phyloP scores from a whole-genome alignment of 92 coral and sea anemone genomes.

The Umimayanthus kanabou region DNA sequence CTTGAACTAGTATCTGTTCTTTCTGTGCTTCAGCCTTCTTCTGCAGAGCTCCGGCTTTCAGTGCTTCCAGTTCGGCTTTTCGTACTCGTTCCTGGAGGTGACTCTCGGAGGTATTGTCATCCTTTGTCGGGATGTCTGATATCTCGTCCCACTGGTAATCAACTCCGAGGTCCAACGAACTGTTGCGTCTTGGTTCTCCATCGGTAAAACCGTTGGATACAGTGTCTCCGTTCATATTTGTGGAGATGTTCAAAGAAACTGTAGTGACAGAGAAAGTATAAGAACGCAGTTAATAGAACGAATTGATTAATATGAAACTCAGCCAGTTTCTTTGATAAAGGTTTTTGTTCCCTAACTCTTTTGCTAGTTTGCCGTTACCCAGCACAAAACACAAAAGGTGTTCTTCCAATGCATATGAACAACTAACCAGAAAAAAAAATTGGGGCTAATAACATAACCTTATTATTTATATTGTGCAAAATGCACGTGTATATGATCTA shows the following conservation, averaged over 20 bases:
- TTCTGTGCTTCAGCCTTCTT: slow-evolving; percentile 82
- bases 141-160: slow-evolving; percentile 44
- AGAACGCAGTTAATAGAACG: too few relatives aligned
- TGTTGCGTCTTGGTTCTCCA: slow-evolving; percentile 1
- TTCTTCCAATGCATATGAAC: too few relatives aligned
- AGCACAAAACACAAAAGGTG: too few relatives aligned
- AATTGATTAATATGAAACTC: too few relatives aligned
- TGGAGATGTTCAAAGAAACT: slow-evolving; percentile 22
- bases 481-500: too few relatives aligned
- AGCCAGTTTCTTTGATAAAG: too few relatives aligned
- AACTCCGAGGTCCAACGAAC: slow-evolving; percentile 1
- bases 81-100: slow-evolving; percentile 55
- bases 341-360: too few relatives aligned
- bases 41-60: slow-evolving; percentile 80
- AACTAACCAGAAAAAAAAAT: too few relatives aligned
- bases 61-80: slow-evolving; percentile 66
- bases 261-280: neutral
- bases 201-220: neutral
- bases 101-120: neutral
- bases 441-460: too few relatives aligned
- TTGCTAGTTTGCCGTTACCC: too few relatives aligned
- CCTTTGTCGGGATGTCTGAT: slow-evolving; percentile 10
- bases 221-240: slow-evolving; percentile 16
- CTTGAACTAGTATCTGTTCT: slow-evolving; percentile 54
- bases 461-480: too few relatives aligned